phyloP scores from a whole-genome alignment of 2,888 invertebrate species.

The Tolmerus cingulatus region DNA sequence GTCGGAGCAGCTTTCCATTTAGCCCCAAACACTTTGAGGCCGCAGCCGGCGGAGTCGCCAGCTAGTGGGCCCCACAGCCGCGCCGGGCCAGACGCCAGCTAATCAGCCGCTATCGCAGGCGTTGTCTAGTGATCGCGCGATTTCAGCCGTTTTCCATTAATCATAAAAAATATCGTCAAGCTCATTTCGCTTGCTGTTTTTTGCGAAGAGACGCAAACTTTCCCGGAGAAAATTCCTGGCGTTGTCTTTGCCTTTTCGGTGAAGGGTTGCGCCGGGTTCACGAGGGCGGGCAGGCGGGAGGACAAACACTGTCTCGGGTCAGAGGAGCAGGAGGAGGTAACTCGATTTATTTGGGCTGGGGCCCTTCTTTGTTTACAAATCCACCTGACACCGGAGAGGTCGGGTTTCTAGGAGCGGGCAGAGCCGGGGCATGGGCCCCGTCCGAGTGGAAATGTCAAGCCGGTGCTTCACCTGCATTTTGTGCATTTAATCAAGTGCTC shows the following conservation, averaged over 20 bases:
- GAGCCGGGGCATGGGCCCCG: not conserved
- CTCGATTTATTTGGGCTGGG: not conserved
- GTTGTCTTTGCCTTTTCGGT: not conserved
- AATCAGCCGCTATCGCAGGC: not conserved
- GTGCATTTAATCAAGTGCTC: not conserved
- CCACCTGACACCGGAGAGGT: not conserved
- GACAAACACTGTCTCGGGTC: not conserved
- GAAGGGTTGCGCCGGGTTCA: not conserved
- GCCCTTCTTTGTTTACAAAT: not conserved
- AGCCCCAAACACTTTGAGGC: not conserved
- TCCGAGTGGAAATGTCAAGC: not conserved
- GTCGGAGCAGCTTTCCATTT: not conserved
- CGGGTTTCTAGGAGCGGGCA: not conserved
- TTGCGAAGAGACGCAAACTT: not conserved
- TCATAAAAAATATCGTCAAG: not conserved
- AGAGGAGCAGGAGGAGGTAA: not conserved
- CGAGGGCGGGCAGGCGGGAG: not conserved
- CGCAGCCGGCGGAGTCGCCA: not conserved
- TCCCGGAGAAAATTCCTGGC: not conserved
- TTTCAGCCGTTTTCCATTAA: not conserved
- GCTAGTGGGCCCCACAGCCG: not conserved
- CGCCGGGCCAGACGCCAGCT: not conserved
- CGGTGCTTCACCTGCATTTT: not conserved
- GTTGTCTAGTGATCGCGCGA: not conserved
- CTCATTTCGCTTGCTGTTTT: not conserved